These are phyloP conservation scores for Ovis canadensis DNA, from an alignment of 2,113 vertebrate species.

Conservation along the genomic window DNA sequence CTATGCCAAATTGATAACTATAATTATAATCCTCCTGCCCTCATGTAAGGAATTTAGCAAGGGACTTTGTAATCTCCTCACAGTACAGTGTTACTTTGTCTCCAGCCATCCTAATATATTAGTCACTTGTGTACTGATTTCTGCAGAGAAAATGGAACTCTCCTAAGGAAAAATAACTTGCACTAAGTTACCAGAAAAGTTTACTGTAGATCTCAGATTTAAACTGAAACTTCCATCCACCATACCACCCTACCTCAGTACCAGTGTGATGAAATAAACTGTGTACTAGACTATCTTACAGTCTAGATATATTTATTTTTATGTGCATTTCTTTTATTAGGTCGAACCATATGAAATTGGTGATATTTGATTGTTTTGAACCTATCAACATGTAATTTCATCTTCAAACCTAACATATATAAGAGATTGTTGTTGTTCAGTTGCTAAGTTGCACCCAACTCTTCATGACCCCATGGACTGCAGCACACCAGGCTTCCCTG, in stretches of 20 bases:
- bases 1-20: background rate
- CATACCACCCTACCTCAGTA: background rate
- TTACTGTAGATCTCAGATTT: background rate
- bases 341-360: background rate
- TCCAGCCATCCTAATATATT: background rate
- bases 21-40: background rate
- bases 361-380: background rate
- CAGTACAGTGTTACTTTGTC: background rate
- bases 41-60: background rate
- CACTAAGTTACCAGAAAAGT: background rate
- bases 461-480: rapidly evolving
- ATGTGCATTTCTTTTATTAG: constrained; percentile 8
- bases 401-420: background rate
- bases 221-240: background rate
- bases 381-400: background rate
- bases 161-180: background rate
- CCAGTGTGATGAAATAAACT: too few species aligned
- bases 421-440: background rate
- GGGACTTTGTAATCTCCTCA: background rate
- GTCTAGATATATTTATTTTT: background rate
- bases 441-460: background rate
- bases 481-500: background rate
- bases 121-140: background rate
- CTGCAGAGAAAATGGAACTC: background rate
- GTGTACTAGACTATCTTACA: background rate